Evolutionary conservation across 2,797 vertebrate genomes (phyloP).

Genomic region (Fistularia commersonii): DNA sequence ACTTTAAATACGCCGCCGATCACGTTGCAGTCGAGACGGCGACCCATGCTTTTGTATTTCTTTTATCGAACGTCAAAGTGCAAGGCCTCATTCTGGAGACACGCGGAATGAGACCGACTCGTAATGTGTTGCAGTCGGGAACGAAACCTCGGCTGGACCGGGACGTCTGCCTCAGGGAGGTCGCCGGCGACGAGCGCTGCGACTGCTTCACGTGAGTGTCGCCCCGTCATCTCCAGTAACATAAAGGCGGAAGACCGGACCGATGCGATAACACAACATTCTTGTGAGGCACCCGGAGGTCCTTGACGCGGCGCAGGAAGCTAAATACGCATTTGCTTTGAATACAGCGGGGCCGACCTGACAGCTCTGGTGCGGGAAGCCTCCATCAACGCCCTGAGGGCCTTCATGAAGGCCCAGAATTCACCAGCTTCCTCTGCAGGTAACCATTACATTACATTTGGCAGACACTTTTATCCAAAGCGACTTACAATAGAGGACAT

Average conservation of each 20-base stretch:
- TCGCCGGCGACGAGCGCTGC: conserved; percentile 80
- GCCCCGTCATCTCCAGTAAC: too few relatives aligned
- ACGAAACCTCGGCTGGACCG: conserved; percentile 79
- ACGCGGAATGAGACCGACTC: neutral
- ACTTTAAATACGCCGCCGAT: too few relatives aligned
- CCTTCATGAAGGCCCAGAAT: conserved; percentile 67
- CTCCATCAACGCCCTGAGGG: conserved; percentile 83
- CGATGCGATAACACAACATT: too few relatives aligned
- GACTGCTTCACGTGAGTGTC: conserved; percentile 86
- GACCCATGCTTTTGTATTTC: too few relatives aligned
- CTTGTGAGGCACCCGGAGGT: neutral
- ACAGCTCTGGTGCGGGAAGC: conserved; percentile 91
- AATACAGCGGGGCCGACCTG: conserved; percentile 88
- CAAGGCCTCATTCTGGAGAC: neutral
- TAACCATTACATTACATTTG: too few relatives aligned
- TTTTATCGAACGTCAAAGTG: neutral
- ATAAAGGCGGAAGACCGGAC: too few relatives aligned
- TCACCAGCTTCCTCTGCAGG: conserved; percentile 35
- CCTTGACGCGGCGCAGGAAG: neutral
- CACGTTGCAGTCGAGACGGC: too few relatives aligned
- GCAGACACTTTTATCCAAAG: too few relatives aligned
- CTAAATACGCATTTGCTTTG: conserved; percentile 8
- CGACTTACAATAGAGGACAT: too few relatives aligned
- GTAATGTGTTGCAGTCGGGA: conserved; percentile 72
- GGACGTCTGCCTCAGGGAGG: conserved; percentile 82